Evolutionary conservation across 1,140 invertebrate species (phyloP), one percentile per base, ranked within the genome.

Genomic region (Drosophila sturtevanti): DNA sequence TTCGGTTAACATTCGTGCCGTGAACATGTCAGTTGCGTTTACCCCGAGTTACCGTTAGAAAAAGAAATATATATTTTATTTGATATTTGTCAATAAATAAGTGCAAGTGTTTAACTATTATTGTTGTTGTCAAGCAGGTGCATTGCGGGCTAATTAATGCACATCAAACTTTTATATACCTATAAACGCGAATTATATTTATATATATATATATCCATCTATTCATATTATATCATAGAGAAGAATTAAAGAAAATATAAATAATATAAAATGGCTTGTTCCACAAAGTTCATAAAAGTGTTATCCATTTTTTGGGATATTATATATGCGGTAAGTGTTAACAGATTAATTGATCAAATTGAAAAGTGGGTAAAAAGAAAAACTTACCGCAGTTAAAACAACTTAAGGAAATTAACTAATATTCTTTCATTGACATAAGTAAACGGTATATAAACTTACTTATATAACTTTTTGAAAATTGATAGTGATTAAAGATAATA

Each of bases 321-420:
- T 52, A 73, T 91, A 18, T 87, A 85, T 78, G 75, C 74, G 56
- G 90, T 91, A 37, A 90, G 90, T 91, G n/a, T 48, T n/a, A n/a
- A n/a, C n/a, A n/a, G n/a, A n/a, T n/a, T n/a, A n/a, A n/a, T n/a
- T n/a, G n/a, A n/a, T n/a, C n/a, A n/a, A n/a, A n/a, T n/a, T n/a
- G n/a, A n/a, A n/a, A n/a, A n/a, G n/a, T n/a, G n/a, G n/a, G n/a
- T n/a, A n/a, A n/a, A n/a, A n/a, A n/a, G n/a, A n/a, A n/a, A n/a
- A n/a, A n/a, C n/a, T n/a, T n/a, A n/a, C n/a, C n/a, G n/a, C n/a
- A n/a, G n/a, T n/a, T n/a, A n/a, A n/a, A n/a, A n/a, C n/a, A n/a
- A n/a, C n/a, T n/a, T n/a, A n/a, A n/a, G n/a, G n/a, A n/a, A n/a
- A n/a, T n/a, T n/a, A n/a, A n/a, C n/a, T n/a, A n/a, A n/a, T n/a